phyloP scores from a whole-genome alignment of 2,113 vertebrate genomes.

The Pangasianodon gigas region DNA sequence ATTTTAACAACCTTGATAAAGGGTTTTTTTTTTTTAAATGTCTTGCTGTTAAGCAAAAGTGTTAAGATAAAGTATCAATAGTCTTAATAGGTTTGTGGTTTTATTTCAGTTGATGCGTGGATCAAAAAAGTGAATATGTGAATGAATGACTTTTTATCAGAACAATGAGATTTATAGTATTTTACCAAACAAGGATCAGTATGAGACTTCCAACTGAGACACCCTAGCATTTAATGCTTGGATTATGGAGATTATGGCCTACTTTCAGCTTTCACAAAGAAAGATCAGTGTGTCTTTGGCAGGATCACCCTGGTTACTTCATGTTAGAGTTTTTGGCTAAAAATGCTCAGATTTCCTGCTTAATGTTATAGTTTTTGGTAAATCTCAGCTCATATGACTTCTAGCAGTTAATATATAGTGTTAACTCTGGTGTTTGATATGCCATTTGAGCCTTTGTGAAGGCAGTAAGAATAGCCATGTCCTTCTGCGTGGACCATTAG shows the following conservation, averaged over 20 bases:
- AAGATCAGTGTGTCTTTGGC: slow-evolving; percentile 1
- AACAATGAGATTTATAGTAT: not conserved
- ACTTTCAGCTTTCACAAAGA: not conserved
- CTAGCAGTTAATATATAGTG: not conserved
- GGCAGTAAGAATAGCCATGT: slow-evolving; percentile 53
- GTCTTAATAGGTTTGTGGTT: not conserved
- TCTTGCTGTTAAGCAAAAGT: not conserved
- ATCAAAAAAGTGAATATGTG: not conserved
- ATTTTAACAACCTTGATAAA: not conserved
- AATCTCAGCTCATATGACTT: not conserved
- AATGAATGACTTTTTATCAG: not conserved
- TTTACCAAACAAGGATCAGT: not conserved
- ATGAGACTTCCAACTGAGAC: not conserved
- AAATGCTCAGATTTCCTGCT: not conserved
- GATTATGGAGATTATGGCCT: slow-evolving; percentile 19
- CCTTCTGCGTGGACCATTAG: slow-evolving; percentile 72
- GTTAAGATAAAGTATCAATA: not conserved
- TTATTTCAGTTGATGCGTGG: not conserved
- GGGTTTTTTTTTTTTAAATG: not conserved
- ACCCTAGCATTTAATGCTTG: not conserved
- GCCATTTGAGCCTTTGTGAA: not conserved
- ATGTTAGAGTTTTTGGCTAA: not conserved
- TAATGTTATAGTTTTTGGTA: not conserved
- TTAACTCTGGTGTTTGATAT: not conserved
- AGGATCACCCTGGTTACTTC: slow-evolving; percentile 10